Evolutionary conservation across 2,797 vertebrate genomes (phyloP).

Genomic region (Synanceia verrucosa): DNA sequence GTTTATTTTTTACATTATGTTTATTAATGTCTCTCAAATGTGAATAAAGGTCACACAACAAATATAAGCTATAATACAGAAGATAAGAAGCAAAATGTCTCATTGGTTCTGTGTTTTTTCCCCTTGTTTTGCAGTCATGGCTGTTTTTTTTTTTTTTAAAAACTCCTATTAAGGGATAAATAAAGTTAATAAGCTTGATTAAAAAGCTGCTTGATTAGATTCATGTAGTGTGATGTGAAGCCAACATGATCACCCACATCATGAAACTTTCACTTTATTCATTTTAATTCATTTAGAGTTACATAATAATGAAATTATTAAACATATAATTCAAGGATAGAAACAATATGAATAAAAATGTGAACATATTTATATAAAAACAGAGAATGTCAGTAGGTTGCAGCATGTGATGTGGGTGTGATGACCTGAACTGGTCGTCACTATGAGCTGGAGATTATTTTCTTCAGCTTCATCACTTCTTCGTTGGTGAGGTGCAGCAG

Average conservation of each 20-base stretch:
- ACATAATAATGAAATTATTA: constrained; percentile 1
- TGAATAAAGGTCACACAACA: too few relatives aligned
- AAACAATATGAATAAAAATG: too few relatives aligned
- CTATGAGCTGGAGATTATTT: constrained; percentile 67
- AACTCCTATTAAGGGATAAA: too few relatives aligned
- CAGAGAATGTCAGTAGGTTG: not conserved
- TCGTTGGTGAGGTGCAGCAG: constrained; percentile 60
- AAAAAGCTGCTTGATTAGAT: not conserved
- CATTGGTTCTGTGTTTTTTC: too few relatives aligned
- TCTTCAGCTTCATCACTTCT: constrained; percentile 74
- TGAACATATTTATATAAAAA: not conserved
- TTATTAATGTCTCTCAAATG: not conserved
- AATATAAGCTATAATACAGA: not conserved
- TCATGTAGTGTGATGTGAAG: not conserved
- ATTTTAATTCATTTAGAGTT: constrained; percentile 13
- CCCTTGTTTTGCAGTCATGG: too few relatives aligned
- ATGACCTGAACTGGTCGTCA: constrained; percentile 14
- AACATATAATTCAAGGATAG: too few relatives aligned
- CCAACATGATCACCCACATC: not conserved
- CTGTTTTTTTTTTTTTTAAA: too few relatives aligned
- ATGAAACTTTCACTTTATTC: not conserved
- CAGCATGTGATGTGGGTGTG: not conserved
- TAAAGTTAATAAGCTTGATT: not conserved
- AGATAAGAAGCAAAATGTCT: too few relatives aligned
- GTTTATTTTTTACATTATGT: not conserved